Base-by-base conservation (phyloP, 2,888 invertebrate genomes). In the Prosopocoilus inquinatus region DNA sequence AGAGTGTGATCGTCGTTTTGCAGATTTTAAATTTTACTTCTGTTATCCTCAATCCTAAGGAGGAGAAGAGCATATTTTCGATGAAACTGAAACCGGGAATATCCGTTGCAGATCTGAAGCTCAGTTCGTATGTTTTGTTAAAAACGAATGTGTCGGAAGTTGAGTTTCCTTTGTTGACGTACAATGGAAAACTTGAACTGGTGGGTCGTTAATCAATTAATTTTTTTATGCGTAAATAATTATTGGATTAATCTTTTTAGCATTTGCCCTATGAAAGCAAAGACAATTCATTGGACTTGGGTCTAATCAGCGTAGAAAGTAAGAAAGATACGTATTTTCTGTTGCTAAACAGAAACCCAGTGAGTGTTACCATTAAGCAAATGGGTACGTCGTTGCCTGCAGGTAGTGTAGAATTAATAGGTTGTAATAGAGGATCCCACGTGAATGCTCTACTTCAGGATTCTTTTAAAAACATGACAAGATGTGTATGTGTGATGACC, bases 121-220 rank as follows among this genome's bases (percentile, higher is more conserved):
- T 88, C 56, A 82, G 82, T 66, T 84, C 87, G 9, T 79, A 81
- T 62, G 80, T 90, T 63, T 79, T 82, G 39, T 77, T 91, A 48
- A 82, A 85, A 70, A 90, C 90, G 13, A 92, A 92, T 75, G 82
- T 90, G 55, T 89, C 91, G 28, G 81, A 82, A 36, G 83, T 90
- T 64, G 79, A 81, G 63, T 81, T 91, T 60, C 89, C 90, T 33
- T 75, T 91, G 58, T 74, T 86, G 48, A 85, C 87, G 69, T 91
- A 90, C 72, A 85, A 88, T 72, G 91, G 90, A 45, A 85, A 84
- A 71, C 76, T 91, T 67, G 78, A 80, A 71, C 73, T 81, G 77
- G 84, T 84, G 70, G 72, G 75, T 71, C 35, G 15, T 9, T 36
- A n/a, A 28, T 28, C 7, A 28, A 16, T 20, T 20, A 20, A 20